Conservation (phyloP, 2,888 invertebrate genomes). For the Anthophora plumipes region DNA sequence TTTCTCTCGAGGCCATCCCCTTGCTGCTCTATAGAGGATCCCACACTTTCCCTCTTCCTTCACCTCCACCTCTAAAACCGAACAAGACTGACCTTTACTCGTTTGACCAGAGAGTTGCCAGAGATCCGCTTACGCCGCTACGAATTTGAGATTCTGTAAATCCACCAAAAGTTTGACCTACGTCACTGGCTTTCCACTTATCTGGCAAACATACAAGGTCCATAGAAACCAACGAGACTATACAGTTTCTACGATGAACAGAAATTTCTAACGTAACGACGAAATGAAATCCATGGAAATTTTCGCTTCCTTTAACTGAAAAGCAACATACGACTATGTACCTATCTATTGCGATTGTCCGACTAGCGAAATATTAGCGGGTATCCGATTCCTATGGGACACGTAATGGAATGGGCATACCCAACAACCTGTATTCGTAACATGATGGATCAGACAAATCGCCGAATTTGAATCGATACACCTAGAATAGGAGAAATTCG, state of each 20-base stretch:
- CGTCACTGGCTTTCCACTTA: conserved; percentile 68
- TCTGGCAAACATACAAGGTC: conserved; percentile 56
- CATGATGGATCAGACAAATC: not conserved
- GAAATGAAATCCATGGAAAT: conserved; percentile 60
- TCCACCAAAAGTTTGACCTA: conserved; percentile 70
- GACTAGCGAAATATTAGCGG: conserved; percentile 11
- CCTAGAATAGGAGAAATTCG: not conserved
- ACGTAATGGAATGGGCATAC: not conserved
- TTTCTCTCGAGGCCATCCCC: conserved; percentile 48
- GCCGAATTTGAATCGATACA: not conserved
- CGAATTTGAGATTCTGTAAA: conserved; percentile 75
- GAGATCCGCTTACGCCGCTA: conserved; percentile 75
- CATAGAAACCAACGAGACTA: conserved; percentile 30
- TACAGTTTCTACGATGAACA: conserved; percentile 51
- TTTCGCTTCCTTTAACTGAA: conserved; percentile 30
- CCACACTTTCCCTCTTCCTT: conserved; percentile 47
- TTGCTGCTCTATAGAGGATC: conserved; percentile 21
- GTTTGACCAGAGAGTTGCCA: conserved; percentile 71
- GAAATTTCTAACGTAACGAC: conserved; percentile 53
- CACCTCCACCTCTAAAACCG: not conserved
- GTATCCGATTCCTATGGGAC: conserved; percentile 14
- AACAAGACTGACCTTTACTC: conserved; percentile 66
- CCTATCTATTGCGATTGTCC: not conserved
- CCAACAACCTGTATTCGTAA: not conserved
- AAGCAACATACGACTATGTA: conserved; percentile 9